Evolutionary conservation across 2,888 invertebrate genomes (phyloP).

Genomic region (Drosophila aldrichi): DNA sequence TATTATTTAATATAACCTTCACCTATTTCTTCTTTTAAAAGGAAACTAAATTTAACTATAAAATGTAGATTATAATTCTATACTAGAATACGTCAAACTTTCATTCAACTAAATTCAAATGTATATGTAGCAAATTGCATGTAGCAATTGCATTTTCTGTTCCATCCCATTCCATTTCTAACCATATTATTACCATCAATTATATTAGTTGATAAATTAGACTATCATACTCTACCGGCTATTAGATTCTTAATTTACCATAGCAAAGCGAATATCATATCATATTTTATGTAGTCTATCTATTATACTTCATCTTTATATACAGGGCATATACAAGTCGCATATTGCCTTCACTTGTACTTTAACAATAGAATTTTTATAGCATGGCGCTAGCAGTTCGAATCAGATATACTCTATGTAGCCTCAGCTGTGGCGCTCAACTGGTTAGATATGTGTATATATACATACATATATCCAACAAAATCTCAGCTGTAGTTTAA

Average conservation of each 20-base stretch:
- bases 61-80: not conserved
- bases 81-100: not conserved
- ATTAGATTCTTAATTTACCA: not conserved
- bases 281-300: too few species aligned
- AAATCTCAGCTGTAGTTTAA: slow-evolving; percentile 1
- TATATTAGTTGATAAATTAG: not conserved
- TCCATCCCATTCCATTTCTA: not conserved
- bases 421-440: not conserved
- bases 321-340: slow-evolving; percentile 20
- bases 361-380: not conserved
- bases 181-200: not conserved
- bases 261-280: not conserved
- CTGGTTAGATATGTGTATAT: not conserved
- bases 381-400: slow-evolving; percentile 7
- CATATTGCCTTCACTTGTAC: not conserved
- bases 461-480: not conserved
- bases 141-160: not conserved
- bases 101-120: not conserved
- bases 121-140: not conserved
- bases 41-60: not conserved
- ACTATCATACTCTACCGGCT: not conserved
- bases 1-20: not conserved
- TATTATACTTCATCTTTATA: not conserved
- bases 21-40: not conserved
- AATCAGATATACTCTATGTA: not conserved